Evolutionary conservation across 2,888 invertebrate genomes (phyloP).

Genomic region (Entomobrya proxima): DNA sequence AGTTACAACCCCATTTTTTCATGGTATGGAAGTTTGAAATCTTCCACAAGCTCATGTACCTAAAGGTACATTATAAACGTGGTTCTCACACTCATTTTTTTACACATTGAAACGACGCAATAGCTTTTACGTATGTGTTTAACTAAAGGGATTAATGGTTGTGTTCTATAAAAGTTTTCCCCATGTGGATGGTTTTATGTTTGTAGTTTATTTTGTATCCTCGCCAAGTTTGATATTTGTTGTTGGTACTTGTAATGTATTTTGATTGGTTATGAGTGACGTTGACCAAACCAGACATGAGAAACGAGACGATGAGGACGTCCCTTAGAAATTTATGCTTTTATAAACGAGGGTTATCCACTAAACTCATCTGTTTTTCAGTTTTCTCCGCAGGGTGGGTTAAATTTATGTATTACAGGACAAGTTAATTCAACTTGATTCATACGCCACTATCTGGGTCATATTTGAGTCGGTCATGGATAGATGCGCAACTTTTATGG

Average conservation of each 20-base stretch:
- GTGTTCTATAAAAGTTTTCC: constrained; percentile 56
- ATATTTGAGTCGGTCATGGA: no score
- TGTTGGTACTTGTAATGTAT: no score
- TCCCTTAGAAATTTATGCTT: constrained; percentile 9
- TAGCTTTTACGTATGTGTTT: not conserved
- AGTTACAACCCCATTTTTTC: constrained; percentile 37
- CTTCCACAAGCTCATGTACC: not conserved
- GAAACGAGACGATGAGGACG: not conserved
- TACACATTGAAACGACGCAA: not conserved
- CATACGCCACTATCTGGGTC: no score
- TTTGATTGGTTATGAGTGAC: no score
- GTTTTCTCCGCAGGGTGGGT: not conserved
- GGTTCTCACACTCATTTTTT: not conserved
- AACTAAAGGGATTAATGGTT: not conserved
- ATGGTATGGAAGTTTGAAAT: constrained; percentile 7
- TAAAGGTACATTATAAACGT: not conserved
- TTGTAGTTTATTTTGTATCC: not conserved
- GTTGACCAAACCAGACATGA: not conserved
- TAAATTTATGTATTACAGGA: no score
- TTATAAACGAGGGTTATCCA: not conserved
- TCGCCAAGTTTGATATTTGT: no score
- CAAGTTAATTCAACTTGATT: no score
- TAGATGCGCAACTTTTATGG: no score
- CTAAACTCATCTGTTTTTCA: not conserved
- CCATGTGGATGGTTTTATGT: constrained; percentile 41